Percentiles rank a stretch among this genome's conserved stretches.
Conservation (phyloP, 2,113 vertebrate species). For the Meles meles region DNA sequence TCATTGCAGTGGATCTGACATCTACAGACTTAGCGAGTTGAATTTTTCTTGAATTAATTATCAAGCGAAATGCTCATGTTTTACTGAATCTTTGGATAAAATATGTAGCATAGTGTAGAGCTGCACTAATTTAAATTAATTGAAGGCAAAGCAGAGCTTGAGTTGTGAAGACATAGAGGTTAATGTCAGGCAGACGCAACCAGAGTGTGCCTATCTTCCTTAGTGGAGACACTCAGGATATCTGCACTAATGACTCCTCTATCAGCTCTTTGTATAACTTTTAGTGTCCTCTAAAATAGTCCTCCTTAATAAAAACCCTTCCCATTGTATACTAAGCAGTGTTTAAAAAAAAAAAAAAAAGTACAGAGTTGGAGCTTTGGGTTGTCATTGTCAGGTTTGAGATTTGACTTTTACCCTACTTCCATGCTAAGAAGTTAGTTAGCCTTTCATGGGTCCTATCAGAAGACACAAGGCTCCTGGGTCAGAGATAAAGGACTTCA, state of each 20-base stretch:
- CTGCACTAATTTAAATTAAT: slow-evolving; percentile 31
- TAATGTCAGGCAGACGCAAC: neutral
- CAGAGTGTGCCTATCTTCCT: neutral
- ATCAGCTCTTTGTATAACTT: neutral
- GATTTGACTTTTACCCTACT: slow-evolving; percentile 11
- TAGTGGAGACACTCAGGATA: neutral
- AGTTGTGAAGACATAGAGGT: slow-evolving; percentile 35
- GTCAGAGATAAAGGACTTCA: neutral
- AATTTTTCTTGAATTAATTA: slow-evolving; percentile 48
- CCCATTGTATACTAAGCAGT: neutral
- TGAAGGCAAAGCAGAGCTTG: neutral
- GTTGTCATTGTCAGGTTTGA: neutral
- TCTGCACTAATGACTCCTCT: neutral
- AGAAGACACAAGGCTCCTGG: neutral
- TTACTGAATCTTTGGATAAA: slow-evolving; percentile 35
- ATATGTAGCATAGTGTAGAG: neutral
- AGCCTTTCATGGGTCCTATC: neutral
- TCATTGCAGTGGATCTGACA: neutral
- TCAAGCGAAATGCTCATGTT: slow-evolving; percentile 40
- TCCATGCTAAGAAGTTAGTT: neutral
- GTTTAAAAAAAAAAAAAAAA: neutral
- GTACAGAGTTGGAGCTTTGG: neutral
- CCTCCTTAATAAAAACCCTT: neutral
- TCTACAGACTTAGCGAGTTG: neutral
- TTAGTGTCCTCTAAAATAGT: neutral